A percentile compares a stretch with the other conserved stretches of the same genome.
These are phyloP conservation scores for Melanotaenia trifasciata DNA, from an alignment of 2,797 vertebrate species.

Conservation along the genomic window DNA sequence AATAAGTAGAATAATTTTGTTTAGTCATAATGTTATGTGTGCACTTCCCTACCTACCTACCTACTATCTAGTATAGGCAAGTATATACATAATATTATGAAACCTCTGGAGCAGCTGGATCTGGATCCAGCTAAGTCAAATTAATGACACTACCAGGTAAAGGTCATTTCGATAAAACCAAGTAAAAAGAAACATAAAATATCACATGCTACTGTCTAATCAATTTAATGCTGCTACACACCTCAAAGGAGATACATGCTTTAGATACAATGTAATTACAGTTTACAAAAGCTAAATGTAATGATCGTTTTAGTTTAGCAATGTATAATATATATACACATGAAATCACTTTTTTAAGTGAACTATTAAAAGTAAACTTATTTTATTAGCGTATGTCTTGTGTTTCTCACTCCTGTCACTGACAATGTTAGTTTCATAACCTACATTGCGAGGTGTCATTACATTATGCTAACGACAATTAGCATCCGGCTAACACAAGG, in stretches of 20 bases:
- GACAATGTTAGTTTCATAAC: slow-evolving; percentile 40
- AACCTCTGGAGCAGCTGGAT: slow-evolving; percentile 6
- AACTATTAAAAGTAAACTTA: background rate
- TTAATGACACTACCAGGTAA: background rate
- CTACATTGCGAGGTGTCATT: slow-evolving; percentile 49
- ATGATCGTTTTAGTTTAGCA: background rate
- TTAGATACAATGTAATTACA: background rate
- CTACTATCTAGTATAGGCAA: background rate
- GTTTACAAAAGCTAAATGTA: background rate
- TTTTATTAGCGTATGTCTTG: too few species aligned
- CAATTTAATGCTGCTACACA: background rate
- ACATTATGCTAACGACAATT: slow-evolving; percentile 45
- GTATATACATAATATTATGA: background rate
- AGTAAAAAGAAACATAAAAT: background rate
- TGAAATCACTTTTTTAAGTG: background rate
- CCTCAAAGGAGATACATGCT: accelerated
- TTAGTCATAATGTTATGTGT: too few species aligned
- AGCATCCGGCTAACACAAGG: background rate
- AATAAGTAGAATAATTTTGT: too few species aligned
- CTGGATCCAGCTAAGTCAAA: slow-evolving; percentile 5
- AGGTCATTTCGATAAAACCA: slow-evolving; percentile 42
- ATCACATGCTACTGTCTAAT: accelerated
- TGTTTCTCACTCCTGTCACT: background rate
- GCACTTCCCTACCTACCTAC: background rate
- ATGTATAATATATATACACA: background rate